Percentiles rank a stretch among this genome's conserved stretches.
phyloP scores from a whole-genome alignment of 2,113 vertebrate species.

The Ploceus nigricollis region DNA sequence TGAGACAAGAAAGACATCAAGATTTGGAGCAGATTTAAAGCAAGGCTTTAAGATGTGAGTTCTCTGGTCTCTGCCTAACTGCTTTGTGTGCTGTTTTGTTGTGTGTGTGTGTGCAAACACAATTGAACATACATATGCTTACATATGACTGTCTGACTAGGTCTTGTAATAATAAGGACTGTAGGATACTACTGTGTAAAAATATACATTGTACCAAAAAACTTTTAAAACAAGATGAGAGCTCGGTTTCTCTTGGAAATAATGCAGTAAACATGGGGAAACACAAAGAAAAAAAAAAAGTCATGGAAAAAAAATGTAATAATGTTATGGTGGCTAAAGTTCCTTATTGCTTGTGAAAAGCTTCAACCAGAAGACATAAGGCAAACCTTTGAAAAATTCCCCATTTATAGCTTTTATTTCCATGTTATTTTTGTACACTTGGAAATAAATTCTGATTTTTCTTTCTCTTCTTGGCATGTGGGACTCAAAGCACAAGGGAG shows the following conservation, averaged over 20 bases:
- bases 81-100: neutral
- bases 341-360: neutral
- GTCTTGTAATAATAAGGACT: neutral
- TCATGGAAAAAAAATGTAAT: neutral
- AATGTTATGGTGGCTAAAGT: neutral
- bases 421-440: neutral
- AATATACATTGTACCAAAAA: neutral
- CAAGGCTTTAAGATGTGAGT: neutral
- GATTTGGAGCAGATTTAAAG: neutral
- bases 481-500: conserved; percentile 59
- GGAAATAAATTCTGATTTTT: neutral
- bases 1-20: neutral
- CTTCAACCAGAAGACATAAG: neutral
- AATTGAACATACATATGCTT: accelerated
- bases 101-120: neutral
- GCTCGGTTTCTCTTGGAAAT: neutral
- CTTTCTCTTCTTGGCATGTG: conserved; percentile 42
- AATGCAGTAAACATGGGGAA: neutral
- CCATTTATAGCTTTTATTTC: neutral
- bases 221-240: neutral
- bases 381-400: neutral
- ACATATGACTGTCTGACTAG: too few species aligned
- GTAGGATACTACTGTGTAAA: accelerated
- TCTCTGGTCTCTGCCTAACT: neutral
- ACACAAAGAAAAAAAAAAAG: neutral